Evolutionary conservation across 2,888 invertebrate species (phyloP).

Genomic region (Rhyacophila evoluta): DNA sequence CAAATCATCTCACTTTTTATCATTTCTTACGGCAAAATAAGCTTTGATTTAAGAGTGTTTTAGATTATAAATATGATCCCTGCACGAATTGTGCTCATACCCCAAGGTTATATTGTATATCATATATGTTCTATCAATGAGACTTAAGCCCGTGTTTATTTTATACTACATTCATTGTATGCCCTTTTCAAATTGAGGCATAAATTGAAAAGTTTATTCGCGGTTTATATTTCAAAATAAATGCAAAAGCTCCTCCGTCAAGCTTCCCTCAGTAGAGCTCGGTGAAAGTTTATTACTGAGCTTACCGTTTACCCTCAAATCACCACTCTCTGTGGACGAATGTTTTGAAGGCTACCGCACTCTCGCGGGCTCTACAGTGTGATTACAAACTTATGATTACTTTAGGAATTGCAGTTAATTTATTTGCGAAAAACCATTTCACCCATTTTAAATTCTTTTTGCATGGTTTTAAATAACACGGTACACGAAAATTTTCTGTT

Average conservation of each 20-base stretch:
- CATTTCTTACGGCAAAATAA: too few relatives aligned
- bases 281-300: conserved; percentile 14
- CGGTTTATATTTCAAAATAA: background rate
- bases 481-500: too few relatives aligned
- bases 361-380: background rate
- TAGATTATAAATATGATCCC: too few relatives aligned
- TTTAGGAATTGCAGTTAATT: too few relatives aligned
- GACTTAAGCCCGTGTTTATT: background rate
- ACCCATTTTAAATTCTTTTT: too few relatives aligned
- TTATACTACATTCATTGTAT: background rate
- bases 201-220: background rate
- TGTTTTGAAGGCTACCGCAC: background rate
- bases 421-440: too few relatives aligned
- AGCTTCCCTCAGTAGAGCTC: background rate
- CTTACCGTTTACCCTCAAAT: background rate
- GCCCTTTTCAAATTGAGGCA: background rate
- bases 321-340: conserved; percentile 1
- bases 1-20: too few relatives aligned
- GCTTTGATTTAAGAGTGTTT: too few relatives aligned
- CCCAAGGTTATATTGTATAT: too few relatives aligned
- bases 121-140: background rate
- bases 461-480: too few relatives aligned
- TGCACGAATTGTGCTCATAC: too few relatives aligned
- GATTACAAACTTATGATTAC: too few relatives aligned
- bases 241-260: background rate